Percentiles rank a stretch among this genome's conserved stretches.
These are phyloP conservation scores for Riparia riparia DNA, from an alignment of 2,113 vertebrate genomes.

Conservation along the genomic window DNA sequence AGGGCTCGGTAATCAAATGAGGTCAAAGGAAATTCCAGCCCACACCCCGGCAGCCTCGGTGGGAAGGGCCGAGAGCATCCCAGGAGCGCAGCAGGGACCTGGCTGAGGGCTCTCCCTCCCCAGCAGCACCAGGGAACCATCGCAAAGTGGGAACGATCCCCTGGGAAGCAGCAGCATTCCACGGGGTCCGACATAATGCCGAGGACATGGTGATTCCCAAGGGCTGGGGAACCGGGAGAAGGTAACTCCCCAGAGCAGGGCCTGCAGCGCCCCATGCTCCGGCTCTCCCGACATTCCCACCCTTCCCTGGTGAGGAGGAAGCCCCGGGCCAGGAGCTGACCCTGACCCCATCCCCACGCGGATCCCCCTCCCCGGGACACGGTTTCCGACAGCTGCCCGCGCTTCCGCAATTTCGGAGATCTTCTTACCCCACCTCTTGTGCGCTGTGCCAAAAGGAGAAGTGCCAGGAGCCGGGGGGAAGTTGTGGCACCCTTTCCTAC, in stretches of 20 bases:
- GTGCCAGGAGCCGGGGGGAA: not conserved
- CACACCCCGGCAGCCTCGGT: not conserved
- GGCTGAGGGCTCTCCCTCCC: not conserved
- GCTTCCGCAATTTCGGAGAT: constrained; percentile 32
- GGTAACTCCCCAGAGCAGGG: rapidly evolving
- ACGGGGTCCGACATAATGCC: rapidly evolving
- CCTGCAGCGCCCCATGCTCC: not conserved
- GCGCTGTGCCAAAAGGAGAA: not conserved
- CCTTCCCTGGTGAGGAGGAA: not conserved
- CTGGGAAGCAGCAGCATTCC: not conserved
- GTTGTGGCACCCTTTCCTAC: constrained; percentile 48
- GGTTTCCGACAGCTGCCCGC: not conserved
- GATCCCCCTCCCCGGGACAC: not conserved
- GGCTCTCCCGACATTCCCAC: rapidly evolving
- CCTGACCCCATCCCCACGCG: not conserved
- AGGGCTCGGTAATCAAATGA: not conserved
- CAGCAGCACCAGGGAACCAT: not conserved
- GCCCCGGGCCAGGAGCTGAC: not conserved
- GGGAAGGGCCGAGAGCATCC: not conserved
- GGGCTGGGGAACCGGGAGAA: not conserved
- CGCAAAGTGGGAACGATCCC: not conserved
- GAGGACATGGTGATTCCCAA: not conserved
- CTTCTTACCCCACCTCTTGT: constrained; percentile 18
- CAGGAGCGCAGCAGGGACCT: too few relatives aligned
- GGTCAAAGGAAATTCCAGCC: constrained; percentile 20